Evolutionary conservation across 2,113 vertebrate genomes (phyloP), one percentile per base, ranked within the genome.

Genomic region (Podocnemis expansa): DNA sequence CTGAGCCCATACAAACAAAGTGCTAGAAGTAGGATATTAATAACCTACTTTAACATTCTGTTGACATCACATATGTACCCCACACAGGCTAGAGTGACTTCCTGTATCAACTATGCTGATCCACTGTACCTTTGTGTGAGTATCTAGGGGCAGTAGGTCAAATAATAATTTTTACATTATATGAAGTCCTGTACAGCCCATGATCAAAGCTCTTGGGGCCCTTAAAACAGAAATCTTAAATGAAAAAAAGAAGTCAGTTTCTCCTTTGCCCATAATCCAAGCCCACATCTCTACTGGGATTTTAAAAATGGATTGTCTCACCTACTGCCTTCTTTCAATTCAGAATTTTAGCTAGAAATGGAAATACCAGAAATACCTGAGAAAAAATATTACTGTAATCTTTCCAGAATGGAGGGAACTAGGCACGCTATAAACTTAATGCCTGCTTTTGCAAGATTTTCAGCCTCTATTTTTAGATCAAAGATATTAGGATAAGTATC

Each of bases 401-500:
- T 24, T 63, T 70, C 31, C 49, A 75, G 76, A 81, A 87, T 9
- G 49, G 82, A 93, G 78, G 34, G 0, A 87, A 63, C 9, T 29
- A 1, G 27, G 45, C 49, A 84, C 47, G 16, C 21, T 51, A 19
- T 38, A 51, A 38, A 7, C 93, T 87, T 88, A 43, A 10, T 54
- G 78, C 5, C 47, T 79, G 27, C 3, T 58, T 70, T 75, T 93
- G 85, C 73, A 81, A 4, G 9, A 51, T 13, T 86, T 43, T 52
- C 81, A 95, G 29, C 17, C n/a, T 4, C 7, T 63, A n/a, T 3
- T 63, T 88, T 60, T 78, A 85, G 17, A 22, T 84, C 89, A 89
- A 87, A 93, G n/a, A 95, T 12, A 89, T 82, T 75, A 10, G 92
- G 31, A 89, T 88, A 52, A 84, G 58, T 79, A 85, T 55, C 6